Base-by-base conservation (phyloP, 2,113 vertebrate species). In the Pterocles gutturalis region DNA sequence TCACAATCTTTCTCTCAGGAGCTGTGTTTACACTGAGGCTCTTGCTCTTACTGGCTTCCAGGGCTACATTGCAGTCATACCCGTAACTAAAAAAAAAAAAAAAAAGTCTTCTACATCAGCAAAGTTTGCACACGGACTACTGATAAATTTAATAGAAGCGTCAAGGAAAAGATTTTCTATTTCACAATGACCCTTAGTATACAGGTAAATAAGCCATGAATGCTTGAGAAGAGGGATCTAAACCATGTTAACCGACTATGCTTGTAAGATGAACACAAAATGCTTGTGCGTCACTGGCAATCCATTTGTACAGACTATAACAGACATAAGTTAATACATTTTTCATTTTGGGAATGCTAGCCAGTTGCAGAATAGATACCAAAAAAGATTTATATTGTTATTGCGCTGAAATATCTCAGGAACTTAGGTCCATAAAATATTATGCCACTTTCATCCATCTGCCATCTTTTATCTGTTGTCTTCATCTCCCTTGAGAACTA, bases 381-480 rank as follows among this genome's bases (percentile, higher is more conserved):
- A 90, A 83, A 77, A 41, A 81, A 69, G 38, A 93, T 87, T 81
- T 89, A 93, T 94, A 54, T 51, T 89, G 51, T 58, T 91, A 69
- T 45, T 95, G 24, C 57, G 77, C 10, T 90, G 76, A 67, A 93
- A 66, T 49, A 67, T 38, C 85, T 81, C 9, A 19, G 62, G 57
- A 85, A 57, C 71, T 51, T 77, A 13, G 6, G 21, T n/a, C 75
- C 36, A 70, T 89, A 84, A 91, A 83, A 57, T 71, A 92, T 43
- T 29, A 51, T 48, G 33, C 49, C 48, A 70, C 58, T 89, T 96
- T n/a, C 54, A 81, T 91, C 64, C 14, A 26, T 93, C 77, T 89
- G 82, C 64, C 51, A 58, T 89, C 67, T 84, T 92, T 83, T 86
- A 66, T 71, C 66, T 89, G 54, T 75, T 87, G 58, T 96, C 97